Evolutionary conservation across 2,888 invertebrate species (phyloP), one percentile per base, ranked within the genome.

Genomic region (Dryocosmus kuriphilus): DNA sequence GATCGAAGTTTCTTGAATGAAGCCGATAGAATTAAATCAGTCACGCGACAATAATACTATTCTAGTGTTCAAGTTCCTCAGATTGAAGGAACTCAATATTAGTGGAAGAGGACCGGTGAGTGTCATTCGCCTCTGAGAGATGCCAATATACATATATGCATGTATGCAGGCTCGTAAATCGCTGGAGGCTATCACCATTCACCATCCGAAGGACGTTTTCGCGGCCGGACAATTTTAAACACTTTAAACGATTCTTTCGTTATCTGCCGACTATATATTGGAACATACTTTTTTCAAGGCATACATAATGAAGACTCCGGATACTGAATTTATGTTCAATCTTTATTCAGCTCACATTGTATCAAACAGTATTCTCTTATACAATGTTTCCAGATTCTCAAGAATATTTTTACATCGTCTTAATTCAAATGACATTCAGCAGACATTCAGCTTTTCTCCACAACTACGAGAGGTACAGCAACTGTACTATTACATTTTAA

Each of bases 11-110:
- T 30, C 27, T 27, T 27, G 30, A 61, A 61, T 16, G 30, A 30
- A 61, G 16, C 60, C 60, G 60, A 60, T 60, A 19, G 61, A 30
- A 61, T 30, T 32, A 30, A 61, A 32, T 61, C 30, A 61, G 32
- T 61, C 61, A 61, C 61, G 61, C 61, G 61, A 61, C 30, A 32
- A 61, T 27, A 61, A 65, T 65, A 32, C 38, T 38, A 35, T 63
- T 38, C 63, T 22, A 22, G 63, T 22, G 27, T 24, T 19, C 30
- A 16, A 61, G 61, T 30, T 46, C 19, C 46, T 61, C 61, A 30
- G 16, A 30, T 27, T 61, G 30, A 51, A 61, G 30, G 16, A 61
- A 61, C 19, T 61, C 19, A 61, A 61, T 61, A 2, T 51, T 51
- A 19, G 27, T 9, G 30, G 19, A 19, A 61, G 61, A 61, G n/a